phyloP scores from a whole-genome alignment of 2,888 invertebrate genomes.

The Epicampocera succincta region DNA sequence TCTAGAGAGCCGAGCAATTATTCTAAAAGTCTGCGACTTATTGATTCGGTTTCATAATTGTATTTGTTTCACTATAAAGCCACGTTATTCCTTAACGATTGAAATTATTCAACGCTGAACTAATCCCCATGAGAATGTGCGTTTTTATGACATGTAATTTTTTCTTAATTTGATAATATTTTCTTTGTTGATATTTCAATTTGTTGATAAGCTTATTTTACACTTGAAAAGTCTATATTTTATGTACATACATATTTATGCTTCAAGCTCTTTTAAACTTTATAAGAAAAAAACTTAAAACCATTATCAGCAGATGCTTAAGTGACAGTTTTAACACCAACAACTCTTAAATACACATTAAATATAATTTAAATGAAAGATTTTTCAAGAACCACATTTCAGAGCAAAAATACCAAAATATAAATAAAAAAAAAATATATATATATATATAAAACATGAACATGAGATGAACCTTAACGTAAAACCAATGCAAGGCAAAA shows the following conservation, averaged over 20 bases:
- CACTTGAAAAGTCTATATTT: not conserved
- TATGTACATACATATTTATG: not conserved
- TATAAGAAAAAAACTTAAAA: conserved; percentile 2
- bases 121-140: no score
- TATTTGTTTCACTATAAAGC: no score
- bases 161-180: no score
- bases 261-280: not conserved
- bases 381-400: conserved; percentile 35
- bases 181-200: not conserved
- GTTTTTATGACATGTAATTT: no score
- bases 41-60: no score
- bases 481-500: not conserved
- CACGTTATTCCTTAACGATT: no score
- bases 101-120: no score
- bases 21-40: no score
- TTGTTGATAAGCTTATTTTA: not conserved
- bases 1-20: no score
- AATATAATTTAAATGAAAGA: conserved; percentile 32
- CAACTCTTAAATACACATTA: conserved; percentile 20
- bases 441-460: conserved; percentile 23
- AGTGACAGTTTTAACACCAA: not conserved
- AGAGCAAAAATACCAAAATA: conserved; percentile 26
- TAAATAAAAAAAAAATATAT: conserved; percentile 2
- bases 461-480: conserved; percentile 52
- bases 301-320: conserved; percentile 31